Percentiles rank a stretch among this genome's conserved stretches.
Evolutionary conservation across 2,113 vertebrate genomes (phyloP).

Genomic region (Bubo scandiacus): DNA sequence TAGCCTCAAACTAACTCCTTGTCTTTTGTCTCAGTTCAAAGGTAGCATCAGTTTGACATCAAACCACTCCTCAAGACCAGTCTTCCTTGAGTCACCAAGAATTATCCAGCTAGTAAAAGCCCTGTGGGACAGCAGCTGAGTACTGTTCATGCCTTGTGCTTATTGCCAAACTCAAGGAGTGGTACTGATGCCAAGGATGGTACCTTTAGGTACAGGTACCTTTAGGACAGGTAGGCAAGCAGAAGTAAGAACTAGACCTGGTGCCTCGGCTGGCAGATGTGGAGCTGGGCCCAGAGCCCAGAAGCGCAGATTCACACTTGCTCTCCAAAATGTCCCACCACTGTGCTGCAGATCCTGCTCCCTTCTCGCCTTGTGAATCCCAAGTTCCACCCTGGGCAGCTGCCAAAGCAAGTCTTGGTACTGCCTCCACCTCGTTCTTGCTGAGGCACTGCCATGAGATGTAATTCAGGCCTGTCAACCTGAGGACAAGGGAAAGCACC

Average conservation of each 20-base stretch:
- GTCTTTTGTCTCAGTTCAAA: constrained; percentile 17
- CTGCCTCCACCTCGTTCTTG: background rate
- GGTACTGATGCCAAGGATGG: background rate
- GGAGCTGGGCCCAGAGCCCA: background rate
- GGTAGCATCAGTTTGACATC: background rate
- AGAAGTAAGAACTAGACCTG: background rate
- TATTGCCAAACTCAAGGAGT: background rate
- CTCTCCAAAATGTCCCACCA: background rate
- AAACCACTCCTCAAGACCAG: background rate
- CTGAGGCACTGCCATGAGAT: background rate
- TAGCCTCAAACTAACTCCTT: background rate
- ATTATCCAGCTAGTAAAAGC: background rate
- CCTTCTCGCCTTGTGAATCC: background rate
- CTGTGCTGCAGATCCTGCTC: background rate
- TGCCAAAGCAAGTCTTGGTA: background rate
- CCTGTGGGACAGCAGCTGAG: background rate
- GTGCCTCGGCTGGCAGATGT: background rate
- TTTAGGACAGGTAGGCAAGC: background rate
- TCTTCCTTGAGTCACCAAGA: background rate
- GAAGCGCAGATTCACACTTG: background rate
- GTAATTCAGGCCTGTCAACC: background rate
- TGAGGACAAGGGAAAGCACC: background rate
- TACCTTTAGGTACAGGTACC: background rate
- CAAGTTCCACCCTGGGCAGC: background rate
- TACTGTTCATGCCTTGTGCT: background rate